phyloP scores from a whole-genome alignment of 2,113 vertebrate genomes.

The Corythoichthys haematopterus region DNA sequence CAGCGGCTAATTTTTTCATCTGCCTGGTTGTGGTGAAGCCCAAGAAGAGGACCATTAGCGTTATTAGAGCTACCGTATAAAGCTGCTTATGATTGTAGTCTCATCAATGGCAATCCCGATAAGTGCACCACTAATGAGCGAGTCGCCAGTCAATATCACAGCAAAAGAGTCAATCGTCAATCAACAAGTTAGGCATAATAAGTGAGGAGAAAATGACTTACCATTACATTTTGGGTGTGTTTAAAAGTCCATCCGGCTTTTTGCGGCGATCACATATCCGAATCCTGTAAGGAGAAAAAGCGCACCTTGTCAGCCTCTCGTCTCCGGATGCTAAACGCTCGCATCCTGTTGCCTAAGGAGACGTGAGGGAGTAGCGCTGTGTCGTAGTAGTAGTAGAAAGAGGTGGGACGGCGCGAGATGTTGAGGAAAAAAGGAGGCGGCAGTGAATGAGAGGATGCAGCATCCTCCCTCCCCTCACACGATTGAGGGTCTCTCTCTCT shows the following conservation, averaged over 20 bases:
- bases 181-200: conserved; percentile 49
- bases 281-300: conserved; percentile 12
- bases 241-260: conserved; percentile 17
- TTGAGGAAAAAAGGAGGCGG: conserved; percentile 37
- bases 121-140: conserved; percentile 20
- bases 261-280: conserved; percentile 28
- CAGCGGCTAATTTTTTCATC: conserved; percentile 28
- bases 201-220: conserved; percentile 18
- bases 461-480: conserved; percentile 44
- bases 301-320: conserved; percentile 41
- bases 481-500: conserved; percentile 25
- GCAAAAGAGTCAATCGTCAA: not conserved
- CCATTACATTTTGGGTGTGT: conserved; percentile 33
- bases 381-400: conserved; percentile 10
- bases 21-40: conserved; percentile 18
- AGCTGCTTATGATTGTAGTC: not conserved
- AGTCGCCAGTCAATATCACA: not conserved
- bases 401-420: conserved; percentile 21
- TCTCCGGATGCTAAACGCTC: conserved; percentile 7
- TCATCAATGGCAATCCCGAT: conserved; percentile 27
- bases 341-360: conserved; percentile 29
- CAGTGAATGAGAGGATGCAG: conserved; percentile 58
- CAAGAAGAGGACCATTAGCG: conserved; percentile 51
- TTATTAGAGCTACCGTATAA: conserved; percentile 44
- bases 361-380: conserved; percentile 4